Conservation (phyloP, 2,113 vertebrate species). For the Ascaphus truei region DNA sequence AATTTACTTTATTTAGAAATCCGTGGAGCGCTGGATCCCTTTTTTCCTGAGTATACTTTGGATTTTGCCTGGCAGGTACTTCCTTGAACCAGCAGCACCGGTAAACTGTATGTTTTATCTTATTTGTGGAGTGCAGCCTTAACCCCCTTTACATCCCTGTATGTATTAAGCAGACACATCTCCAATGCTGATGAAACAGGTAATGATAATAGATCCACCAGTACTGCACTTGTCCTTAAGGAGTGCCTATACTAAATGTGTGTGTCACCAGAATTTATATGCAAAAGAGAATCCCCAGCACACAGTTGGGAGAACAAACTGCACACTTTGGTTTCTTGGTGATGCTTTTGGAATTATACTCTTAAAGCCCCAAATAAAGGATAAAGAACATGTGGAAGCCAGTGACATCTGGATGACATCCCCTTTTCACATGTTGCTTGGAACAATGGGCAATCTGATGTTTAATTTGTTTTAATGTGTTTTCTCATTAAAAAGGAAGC, state of each 20-base stretch:
- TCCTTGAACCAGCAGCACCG: no score
- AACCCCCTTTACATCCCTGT: no score
- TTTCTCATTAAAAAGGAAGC: background rate
- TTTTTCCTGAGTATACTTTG: no score
- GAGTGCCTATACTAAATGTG: background rate
- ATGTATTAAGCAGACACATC: no score
- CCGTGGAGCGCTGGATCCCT: no score
- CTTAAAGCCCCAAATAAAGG: background rate
- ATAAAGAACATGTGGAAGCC: background rate
- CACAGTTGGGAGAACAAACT: background rate
- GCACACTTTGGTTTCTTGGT: background rate
- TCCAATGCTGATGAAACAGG: no score
- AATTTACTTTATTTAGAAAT: no score
- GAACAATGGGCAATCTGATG: background rate
- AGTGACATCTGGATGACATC: conserved; percentile 15
- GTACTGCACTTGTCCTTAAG: conserved; percentile 5
- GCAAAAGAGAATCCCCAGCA: background rate
- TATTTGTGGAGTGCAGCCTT: no score
- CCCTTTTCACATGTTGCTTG: background rate
- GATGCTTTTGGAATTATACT: background rate
- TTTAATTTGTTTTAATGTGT: background rate
- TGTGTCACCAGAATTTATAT: conserved; percentile 9
- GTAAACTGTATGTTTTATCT: no score
- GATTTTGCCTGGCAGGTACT: no score
- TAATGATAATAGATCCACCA: background rate